Conservation (phyloP, 2,113 vertebrate species). For the Tachysurus vachellii region DNA sequence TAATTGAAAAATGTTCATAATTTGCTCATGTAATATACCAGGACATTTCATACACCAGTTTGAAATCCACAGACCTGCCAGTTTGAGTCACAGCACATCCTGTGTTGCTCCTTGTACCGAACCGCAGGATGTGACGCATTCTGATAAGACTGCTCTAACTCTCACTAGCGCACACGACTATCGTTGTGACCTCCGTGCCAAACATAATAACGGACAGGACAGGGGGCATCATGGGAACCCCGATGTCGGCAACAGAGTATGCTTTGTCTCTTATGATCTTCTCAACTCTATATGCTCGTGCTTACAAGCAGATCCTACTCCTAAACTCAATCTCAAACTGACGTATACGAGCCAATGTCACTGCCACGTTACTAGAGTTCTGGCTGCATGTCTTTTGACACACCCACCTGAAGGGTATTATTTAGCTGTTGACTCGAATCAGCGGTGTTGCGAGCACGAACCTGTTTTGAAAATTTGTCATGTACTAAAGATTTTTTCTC, state of each 20-base stretch:
- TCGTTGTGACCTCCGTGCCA: background rate
- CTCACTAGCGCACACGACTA: background rate
- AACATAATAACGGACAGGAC: constrained; percentile 19
- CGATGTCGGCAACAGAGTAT: constrained; percentile 2
- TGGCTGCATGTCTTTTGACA: background rate
- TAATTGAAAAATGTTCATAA: no score
- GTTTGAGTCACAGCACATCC: constrained; percentile 30
- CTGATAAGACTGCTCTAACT: constrained; percentile 25
- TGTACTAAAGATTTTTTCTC: background rate
- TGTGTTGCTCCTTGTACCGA: constrained; percentile 5
- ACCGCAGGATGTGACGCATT: background rate
- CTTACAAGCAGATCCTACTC: background rate
- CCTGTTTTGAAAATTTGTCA: no score
- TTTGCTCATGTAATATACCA: background rate
- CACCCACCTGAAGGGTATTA: background rate
- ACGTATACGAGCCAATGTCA: background rate
- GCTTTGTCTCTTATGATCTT: constrained; percentile 24
- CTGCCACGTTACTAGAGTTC: background rate
- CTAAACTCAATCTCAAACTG: background rate
- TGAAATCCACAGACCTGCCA: background rate
- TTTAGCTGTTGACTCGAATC: background rate
- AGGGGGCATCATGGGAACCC: background rate
- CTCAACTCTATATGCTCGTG: background rate
- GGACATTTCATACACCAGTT: background rate
- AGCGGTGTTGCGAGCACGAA: background rate